A percentile compares a stretch with the other conserved stretches of the same genome.
phyloP scores from a whole-genome alignment of 2,113 vertebrate genomes.

The Ammodytes marinus region DNA sequence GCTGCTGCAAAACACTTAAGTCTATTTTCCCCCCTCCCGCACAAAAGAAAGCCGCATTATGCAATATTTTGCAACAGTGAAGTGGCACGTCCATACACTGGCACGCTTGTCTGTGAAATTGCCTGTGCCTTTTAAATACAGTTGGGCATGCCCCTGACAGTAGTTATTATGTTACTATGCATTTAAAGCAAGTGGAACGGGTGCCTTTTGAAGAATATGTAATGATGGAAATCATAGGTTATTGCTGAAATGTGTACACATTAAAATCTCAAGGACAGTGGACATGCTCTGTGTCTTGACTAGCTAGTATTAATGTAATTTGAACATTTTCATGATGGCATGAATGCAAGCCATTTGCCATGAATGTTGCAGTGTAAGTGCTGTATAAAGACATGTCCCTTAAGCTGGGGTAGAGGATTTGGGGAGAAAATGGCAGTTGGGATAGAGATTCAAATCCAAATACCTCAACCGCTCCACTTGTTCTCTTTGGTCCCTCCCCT shows the following conservation, averaged over 20 bases:
- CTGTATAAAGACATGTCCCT: not conserved
- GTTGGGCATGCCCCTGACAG: conserved; percentile 34
- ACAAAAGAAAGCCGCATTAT: conserved; percentile 59
- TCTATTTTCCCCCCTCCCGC: conserved; percentile 11
- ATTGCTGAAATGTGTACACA: not conserved
- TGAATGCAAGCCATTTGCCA: not conserved
- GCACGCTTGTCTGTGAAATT: conserved; percentile 36
- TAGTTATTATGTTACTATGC: conserved; percentile 27
- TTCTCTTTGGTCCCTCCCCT: too few species aligned
- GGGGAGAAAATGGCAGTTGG: too few species aligned
- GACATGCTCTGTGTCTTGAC: not conserved
- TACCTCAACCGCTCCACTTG: too few species aligned
- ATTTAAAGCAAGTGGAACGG: conserved; percentile 35
- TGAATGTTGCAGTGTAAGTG: not conserved
- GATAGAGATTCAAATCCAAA: too few species aligned
- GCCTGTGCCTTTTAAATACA: conserved; percentile 35
- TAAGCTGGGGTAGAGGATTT: too few species aligned
- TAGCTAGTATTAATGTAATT: not conserved
- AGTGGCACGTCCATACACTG: not conserved
- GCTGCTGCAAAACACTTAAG: conserved; percentile 49
- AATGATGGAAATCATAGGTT: conserved; percentile 21
- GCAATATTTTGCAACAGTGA: conserved; percentile 55
- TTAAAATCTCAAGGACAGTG: not conserved
- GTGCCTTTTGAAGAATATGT: not conserved
- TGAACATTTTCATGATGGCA: not conserved